Evolutionary conservation across 1,140 invertebrate species (phyloP).

Genomic region (Adelges cooleyi): DNA sequence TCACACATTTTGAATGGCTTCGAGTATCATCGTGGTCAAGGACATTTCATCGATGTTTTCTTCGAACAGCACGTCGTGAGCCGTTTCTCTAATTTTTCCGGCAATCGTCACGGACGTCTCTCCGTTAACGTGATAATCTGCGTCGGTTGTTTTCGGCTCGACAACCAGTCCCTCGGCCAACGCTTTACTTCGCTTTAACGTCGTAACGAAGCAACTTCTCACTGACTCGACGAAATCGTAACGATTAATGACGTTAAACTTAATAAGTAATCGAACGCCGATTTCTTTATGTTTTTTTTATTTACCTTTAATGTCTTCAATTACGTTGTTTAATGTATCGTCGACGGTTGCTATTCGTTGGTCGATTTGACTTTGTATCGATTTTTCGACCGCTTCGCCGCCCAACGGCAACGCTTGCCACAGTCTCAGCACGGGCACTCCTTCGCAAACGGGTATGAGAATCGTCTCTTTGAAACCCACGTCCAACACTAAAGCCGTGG

Average conservation of each 20-base stretch:
- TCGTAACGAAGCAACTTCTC: constrained; percentile 72
- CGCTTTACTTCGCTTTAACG: constrained; percentile 51
- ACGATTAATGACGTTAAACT: not conserved
- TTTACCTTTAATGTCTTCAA: constrained; percentile 31
- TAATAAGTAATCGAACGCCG: not conserved
- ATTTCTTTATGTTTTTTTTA: not conserved
- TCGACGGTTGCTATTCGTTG: not conserved
- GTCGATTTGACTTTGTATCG: constrained; percentile 14
- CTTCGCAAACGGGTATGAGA: constrained; percentile 71
- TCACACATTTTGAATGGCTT: constrained; percentile 60
- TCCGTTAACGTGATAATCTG: constrained; percentile 61
- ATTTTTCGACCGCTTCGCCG: constrained; percentile 48
- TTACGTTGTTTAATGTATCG: not conserved
- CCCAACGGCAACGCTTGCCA: constrained; percentile 66
- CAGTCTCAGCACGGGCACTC: constrained; percentile 67
- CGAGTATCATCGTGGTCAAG: constrained; percentile 69
- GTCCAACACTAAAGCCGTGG: constrained; percentile 72
- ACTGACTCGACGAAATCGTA: constrained; percentile 22
- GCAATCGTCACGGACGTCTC: constrained; percentile 48
- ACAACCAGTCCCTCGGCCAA: constrained; percentile 41
- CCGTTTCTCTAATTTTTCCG: constrained; percentile 61
- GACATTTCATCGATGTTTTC: constrained; percentile 71
- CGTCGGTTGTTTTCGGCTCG: constrained; percentile 42
- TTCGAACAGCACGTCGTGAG: constrained; percentile 73
- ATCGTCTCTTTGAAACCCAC: constrained; percentile 73